A percentile compares a stretch with the other conserved stretches of the same genome.
These are phyloP conservation scores for Chauna torquata DNA, from an alignment of 2,113 vertebrate species.

Conservation along the genomic window DNA sequence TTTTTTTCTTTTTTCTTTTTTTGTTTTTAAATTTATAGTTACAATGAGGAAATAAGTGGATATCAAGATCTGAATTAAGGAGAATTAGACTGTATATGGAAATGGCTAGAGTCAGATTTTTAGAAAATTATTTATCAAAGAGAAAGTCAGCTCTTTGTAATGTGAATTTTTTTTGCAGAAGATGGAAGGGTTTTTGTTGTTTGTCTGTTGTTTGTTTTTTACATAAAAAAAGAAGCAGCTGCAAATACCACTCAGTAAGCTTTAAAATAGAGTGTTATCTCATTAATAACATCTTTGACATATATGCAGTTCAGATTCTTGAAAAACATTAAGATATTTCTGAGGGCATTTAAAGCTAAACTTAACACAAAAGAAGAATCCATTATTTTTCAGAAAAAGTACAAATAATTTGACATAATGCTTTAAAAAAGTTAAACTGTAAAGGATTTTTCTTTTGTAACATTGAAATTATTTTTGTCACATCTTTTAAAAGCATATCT, in stretches of 20 bases:
- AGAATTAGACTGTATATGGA: neutral
- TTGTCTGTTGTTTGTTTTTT: neutral
- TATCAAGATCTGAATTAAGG: neutral
- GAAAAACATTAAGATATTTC: conserved; percentile 16
- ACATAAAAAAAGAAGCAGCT: neutral
- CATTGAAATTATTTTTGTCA: conserved; percentile 50
- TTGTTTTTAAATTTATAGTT: neutral
- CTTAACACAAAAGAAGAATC: conserved; percentile 39
- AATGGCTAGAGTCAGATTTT: neutral
- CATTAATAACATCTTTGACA: conserved; percentile 29
- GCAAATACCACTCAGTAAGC: neutral
- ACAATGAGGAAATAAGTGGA: neutral
- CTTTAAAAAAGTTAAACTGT: conserved; percentile 14
- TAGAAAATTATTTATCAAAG: neutral
- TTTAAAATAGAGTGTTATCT: conserved; percentile 1
- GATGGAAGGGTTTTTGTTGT: neutral
- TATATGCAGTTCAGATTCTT: conserved; percentile 20
- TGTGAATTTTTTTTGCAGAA: neutral
- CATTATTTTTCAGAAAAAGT: conserved; percentile 44
- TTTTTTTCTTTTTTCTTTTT: neutral
- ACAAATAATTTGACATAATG: conserved; percentile 57
- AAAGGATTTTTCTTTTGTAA: conserved; percentile 40
- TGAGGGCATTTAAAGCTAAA: conserved; percentile 44
- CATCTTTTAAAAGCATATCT: neutral
- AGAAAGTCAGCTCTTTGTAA: neutral